Evolutionary conservation across 2,113 vertebrate genomes (phyloP).

Genomic region (Laticauda laticaudata): DNA sequence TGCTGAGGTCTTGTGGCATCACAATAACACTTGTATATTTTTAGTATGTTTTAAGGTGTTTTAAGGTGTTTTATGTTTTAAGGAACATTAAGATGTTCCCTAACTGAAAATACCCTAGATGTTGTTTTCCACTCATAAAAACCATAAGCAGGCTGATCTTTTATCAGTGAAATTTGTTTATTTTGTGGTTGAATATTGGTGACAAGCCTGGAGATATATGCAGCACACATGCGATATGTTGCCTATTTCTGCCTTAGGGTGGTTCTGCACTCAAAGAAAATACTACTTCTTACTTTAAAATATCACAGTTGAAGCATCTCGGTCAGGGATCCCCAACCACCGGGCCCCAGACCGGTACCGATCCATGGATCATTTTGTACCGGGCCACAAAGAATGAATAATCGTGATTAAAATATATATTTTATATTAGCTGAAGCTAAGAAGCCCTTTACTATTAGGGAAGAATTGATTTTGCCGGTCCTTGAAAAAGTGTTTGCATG

Average conservation of each 20-base stretch:
- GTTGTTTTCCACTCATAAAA: background rate
- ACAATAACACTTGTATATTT: background rate
- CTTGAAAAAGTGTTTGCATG: too few relatives aligned
- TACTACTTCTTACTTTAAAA: background rate
- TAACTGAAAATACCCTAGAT: background rate
- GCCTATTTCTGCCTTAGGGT: background rate
- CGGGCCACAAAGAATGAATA: too few relatives aligned
- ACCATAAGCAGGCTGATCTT: background rate
- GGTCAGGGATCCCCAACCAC: background rate
- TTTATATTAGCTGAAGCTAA: too few relatives aligned
- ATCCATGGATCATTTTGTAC: too few relatives aligned
- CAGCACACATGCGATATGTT: background rate
- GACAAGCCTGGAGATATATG: background rate
- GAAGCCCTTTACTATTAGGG: too few relatives aligned
- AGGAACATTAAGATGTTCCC: background rate
- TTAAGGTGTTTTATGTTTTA: background rate
- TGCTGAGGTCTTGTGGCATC: background rate
- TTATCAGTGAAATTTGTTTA: background rate
- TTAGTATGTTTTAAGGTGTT: background rate
- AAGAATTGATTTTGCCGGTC: too few relatives aligned
- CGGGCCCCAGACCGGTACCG: too few relatives aligned
- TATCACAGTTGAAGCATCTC: background rate
- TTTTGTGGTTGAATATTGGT: background rate
- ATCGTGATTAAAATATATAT: too few relatives aligned
- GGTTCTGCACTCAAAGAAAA: background rate